These are phyloP conservation scores for Scolopax bukidnonensis DNA, from an alignment of 2,797 vertebrate genomes.

Conservation along the genomic window DNA sequence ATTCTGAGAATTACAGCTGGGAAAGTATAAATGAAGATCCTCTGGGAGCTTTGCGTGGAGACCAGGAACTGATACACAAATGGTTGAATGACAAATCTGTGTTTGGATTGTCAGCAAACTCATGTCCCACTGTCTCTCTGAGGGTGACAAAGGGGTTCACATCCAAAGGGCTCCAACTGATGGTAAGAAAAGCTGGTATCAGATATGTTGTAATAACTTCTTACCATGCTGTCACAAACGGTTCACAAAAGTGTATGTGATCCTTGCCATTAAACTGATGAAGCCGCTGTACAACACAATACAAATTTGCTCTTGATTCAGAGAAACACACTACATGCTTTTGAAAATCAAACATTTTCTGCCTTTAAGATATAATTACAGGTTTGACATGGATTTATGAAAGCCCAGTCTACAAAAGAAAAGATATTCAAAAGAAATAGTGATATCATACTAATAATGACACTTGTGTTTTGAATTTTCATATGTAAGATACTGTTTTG, in stretches of 20 bases:
- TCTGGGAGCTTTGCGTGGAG: not conserved
- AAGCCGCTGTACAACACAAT: not conserved
- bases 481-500: not conserved
- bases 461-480: not conserved
- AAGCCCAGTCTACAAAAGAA: not conserved
- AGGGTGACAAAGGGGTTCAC: not conserved
- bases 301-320: not conserved
- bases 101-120: not conserved
- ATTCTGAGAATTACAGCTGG: not conserved
- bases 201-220: not conserved
- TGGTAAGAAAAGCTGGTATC: not conserved
- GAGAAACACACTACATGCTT: not conserved
- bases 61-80: not conserved
- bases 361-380: not conserved
- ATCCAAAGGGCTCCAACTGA: not conserved
- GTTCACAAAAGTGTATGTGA: rapidly evolving
- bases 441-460: not conserved
- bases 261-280: not conserved
- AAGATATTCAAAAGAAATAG: not conserved
- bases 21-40: not conserved
- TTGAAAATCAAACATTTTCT: not conserved
- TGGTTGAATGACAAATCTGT: not conserved
- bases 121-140: not conserved
- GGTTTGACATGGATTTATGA: not conserved
- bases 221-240: not conserved